Percentiles rank a stretch among this genome's conserved stretches.
These are phyloP conservation scores for Erpornis zantholeuca DNA, from an alignment of 2,113 vertebrate genomes.

Conservation along the genomic window DNA sequence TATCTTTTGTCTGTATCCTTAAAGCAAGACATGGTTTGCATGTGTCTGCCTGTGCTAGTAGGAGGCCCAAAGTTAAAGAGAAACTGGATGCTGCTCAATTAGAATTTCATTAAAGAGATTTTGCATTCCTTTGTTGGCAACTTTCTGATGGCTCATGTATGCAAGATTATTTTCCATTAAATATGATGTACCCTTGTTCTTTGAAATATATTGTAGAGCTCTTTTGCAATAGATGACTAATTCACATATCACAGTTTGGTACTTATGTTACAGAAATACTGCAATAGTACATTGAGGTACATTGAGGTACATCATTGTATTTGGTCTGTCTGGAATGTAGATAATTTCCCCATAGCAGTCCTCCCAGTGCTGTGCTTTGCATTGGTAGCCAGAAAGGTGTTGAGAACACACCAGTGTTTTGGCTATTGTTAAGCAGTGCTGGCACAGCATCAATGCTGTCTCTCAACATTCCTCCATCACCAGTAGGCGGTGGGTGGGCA, in stretches of 20 bases:
- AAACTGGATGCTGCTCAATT: background rate
- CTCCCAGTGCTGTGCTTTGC: background rate
- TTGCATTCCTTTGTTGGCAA: background rate
- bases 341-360: background rate
- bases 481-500: background rate
- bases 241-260: background rate
- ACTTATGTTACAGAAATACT: background rate
- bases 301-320: background rate
- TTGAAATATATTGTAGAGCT: background rate
- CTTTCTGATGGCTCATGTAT: background rate
- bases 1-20: background rate
- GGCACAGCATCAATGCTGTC: background rate
- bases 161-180: background rate
- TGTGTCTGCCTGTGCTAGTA: background rate
- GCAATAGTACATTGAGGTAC: background rate
- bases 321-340: background rate
- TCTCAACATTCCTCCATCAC: background rate
- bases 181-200: background rate
- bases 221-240: background rate
- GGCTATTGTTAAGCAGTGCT: background rate
- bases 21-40: background rate
- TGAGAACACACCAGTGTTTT: background rate
- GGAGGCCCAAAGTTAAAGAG: background rate
- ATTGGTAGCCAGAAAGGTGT: background rate
- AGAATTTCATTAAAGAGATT: background rate